Evolutionary conservation across 1,140 invertebrate genomes (phyloP), one percentile per base, ranked within the genome.

Genomic region (Zaprionus ornatus): DNA sequence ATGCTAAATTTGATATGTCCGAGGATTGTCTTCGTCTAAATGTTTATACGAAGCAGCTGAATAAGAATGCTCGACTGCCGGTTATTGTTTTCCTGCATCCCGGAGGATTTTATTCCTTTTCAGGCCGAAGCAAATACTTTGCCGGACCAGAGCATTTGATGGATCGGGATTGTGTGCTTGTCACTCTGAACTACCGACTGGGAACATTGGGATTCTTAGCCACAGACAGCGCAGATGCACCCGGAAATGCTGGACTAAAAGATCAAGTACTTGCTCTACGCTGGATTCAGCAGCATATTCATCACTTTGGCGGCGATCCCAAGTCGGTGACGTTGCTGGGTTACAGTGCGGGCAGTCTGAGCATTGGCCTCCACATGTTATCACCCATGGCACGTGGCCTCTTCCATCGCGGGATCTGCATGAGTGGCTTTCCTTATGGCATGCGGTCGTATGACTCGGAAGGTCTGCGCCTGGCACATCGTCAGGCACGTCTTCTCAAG

Each of bases 11-110:
- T 65, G 87, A 74, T 55, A 62, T 88, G 9, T 93, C 93, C 23
- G 96, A 97, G 83, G 96, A 98, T 92, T 98, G 97, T 91, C 92
- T 98, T 10, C 96, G 96, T 74, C 93, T 98, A 3, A 97, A 98
- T 90, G 94, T 98, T 12, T 97, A 97, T 87, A 95, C 95, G 0
- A 97, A 97, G 23, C 91, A 92, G 37, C 79, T 95, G 2, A 73
- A 64, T 12, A 92, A 93, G 21, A 69, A 29, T 15, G 77, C 17
- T 2, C 61, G 48, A 0, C 76, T 80, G 12, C 94, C 95, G 1
- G 95, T 95, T 0, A 94, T 95, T 92, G 93, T 95, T 0, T 95
- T 93, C 52, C 90, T 97, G 27, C 95, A 96, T 91, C 95, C 95
- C 2, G 95, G 96, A 6, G 94, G 93, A 10, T 95, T 95, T 66